Evolutionary conservation across 53 echinoderm and acorn worm species (phyloP).

Genomic region (Apostichopus leukothele): DNA sequence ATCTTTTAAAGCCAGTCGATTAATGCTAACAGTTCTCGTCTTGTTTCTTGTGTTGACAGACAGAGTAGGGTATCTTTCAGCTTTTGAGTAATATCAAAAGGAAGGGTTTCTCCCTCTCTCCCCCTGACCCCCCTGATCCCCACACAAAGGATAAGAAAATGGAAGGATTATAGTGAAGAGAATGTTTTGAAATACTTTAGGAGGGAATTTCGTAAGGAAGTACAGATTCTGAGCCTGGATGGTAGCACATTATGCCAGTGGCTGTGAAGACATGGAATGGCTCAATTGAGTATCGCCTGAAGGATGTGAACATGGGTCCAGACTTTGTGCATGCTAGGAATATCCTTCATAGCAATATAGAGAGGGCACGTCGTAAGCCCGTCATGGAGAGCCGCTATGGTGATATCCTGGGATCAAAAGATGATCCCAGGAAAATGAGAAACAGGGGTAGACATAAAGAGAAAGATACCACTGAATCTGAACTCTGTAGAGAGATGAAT

Average conservation of each 20-base stretch:
- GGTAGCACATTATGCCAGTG: conserved; percentile 1
- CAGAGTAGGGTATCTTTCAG: no score
- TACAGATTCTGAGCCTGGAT: neutral
- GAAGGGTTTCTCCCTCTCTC: no score
- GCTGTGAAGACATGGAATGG: conserved; percentile 2
- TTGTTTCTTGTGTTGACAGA: no score
- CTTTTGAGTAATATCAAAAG: no score
- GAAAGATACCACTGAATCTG: neutral
- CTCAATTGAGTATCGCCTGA: neutral
- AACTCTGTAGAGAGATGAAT: conserved; percentile 5
- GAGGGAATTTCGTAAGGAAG: no score
- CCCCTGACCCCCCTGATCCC: no score
- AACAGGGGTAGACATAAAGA: conserved; percentile 23
- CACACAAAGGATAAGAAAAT: no score
- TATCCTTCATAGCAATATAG: neutral
- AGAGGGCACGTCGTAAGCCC: neutral
- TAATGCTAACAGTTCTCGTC: no score
- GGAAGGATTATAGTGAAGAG: no score
- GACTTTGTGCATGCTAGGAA: conserved; percentile 4
- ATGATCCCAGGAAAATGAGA: conserved; percentile 25
- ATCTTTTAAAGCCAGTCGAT: no score
- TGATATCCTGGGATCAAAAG: neutral
- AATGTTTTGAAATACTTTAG: no score
- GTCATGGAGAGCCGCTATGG: neutral
- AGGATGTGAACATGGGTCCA: neutral